Percentiles rank a stretch among this genome's conserved stretches.
Conservation (phyloP, 2,113 vertebrate species). For the Cichladusa arquata region DNA sequence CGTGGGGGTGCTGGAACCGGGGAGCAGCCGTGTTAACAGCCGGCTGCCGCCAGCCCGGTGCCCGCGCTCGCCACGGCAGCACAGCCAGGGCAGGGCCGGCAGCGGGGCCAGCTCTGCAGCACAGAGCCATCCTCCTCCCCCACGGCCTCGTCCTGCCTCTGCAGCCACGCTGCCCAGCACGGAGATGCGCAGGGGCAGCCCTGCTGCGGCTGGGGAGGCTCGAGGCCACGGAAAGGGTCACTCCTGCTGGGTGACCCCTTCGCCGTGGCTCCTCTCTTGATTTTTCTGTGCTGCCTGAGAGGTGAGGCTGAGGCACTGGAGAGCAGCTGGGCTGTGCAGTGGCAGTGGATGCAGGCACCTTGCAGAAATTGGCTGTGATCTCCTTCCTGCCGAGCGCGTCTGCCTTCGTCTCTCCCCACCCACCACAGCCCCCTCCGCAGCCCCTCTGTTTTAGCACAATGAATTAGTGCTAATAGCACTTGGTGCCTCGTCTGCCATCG, state of each 20-base stretch:
- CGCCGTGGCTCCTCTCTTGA: neutral
- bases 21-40: neutral
- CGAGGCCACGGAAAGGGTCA: neutral
- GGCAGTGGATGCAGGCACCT: neutral
- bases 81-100: neutral
- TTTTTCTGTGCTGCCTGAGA: neutral
- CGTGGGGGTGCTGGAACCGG: neutral
- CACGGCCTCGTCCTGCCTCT: rapidly evolving
- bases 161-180: neutral
- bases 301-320: neutral
- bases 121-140: neutral
- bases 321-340: neutral
- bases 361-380: neutral
- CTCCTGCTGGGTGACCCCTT: neutral
- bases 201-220: neutral
- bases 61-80: rapidly evolving
- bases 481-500: neutral
- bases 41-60: neutral
- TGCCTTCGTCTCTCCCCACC: neutral
- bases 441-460: neutral
- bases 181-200: neutral
- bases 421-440: neutral
- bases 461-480: conserved; percentile 28
- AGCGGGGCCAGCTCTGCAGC: neutral
- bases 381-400: rapidly evolving